Conservation (phyloP, 1,140 invertebrate genomes). For the Macrocentrus cingulum region DNA sequence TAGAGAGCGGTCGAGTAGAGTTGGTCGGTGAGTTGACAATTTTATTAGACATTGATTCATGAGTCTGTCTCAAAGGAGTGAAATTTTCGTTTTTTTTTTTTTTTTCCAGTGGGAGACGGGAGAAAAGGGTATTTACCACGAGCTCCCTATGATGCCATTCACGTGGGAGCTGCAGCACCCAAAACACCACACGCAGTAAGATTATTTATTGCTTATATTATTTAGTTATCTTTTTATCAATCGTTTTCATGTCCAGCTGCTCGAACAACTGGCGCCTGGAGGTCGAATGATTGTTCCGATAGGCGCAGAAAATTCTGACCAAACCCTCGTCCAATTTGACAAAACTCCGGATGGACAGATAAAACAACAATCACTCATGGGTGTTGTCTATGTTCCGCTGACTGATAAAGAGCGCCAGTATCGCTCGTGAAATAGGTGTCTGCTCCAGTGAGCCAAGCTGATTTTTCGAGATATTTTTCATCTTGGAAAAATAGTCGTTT, state of each 20-base stretch:
- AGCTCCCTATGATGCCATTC: slow-evolving; percentile 88
- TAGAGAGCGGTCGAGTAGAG: slow-evolving; percentile 67
- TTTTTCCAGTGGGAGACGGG: slow-evolving; percentile 77
- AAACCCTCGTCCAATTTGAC: slow-evolving; percentile 84
- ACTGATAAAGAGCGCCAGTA: slow-evolving; percentile 81
- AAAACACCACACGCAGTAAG: slow-evolving; percentile 73
- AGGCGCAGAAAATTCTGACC: slow-evolving; percentile 78
- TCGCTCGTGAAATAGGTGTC: slow-evolving; percentile 45
- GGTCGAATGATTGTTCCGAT: slow-evolving; percentile 91
- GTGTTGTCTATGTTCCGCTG: slow-evolving; percentile 95
- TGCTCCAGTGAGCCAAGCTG: slow-evolving; percentile 34
- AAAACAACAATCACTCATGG: slow-evolving; percentile 81
- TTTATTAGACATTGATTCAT: neutral
- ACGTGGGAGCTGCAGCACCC: slow-evolving; percentile 89
- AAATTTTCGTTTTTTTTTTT: neutral
- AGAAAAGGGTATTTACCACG: slow-evolving; percentile 71
- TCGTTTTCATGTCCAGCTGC: slow-evolving; percentile 56
- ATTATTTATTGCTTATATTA: slow-evolving; percentile 30
- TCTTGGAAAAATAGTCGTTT: slow-evolving; percentile 22
- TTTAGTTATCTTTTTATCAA: neutral
- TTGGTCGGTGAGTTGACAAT: slow-evolving; percentile 65
- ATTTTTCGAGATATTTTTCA: no score
- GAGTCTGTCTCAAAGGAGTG: neutral
- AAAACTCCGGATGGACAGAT: slow-evolving; percentile 82
- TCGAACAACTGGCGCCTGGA: slow-evolving; percentile 76